A percentile compares a stretch with the other conserved stretches of the same genome.
Evolutionary conservation across 2,113 vertebrate species (phyloP).

Genomic region (Fukomys damarensis): DNA sequence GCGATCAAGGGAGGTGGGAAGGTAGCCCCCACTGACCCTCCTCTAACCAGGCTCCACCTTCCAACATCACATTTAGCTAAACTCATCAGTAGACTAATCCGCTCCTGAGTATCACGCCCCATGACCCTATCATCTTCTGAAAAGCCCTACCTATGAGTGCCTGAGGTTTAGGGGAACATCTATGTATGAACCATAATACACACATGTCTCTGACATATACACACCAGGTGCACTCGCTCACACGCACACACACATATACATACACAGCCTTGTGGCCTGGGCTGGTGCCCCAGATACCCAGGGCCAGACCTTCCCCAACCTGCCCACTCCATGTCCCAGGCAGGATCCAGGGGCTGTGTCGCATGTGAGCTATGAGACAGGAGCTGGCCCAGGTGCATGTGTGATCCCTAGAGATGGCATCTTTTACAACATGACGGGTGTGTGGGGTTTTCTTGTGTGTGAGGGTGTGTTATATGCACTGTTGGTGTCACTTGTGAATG

Average conservation of each 20-base stretch:
- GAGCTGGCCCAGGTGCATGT: not conserved
- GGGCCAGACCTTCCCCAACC: not conserved
- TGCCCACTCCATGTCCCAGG: not conserved
- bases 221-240: not conserved
- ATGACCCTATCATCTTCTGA: not conserved
- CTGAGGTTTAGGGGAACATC: not conserved
- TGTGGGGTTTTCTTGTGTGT: not conserved
- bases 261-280: not conserved
- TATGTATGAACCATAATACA: not conserved
- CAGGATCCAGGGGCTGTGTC: too few species aligned
- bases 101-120: not conserved
- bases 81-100: not conserved
- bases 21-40: not conserved
- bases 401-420: not conserved
- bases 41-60: not conserved
- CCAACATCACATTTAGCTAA: not conserved
- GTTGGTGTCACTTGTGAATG: not conserved
- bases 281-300: not conserved
- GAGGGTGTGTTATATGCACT: not conserved
- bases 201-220: not conserved
- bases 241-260: not conserved
- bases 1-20: not conserved
- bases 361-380: not conserved
- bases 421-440: not conserved
- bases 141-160: not conserved